These are phyloP conservation scores for Cephus cinctus DNA, from an alignment of 1,140 invertebrate genomes.

Conservation along the genomic window DNA sequence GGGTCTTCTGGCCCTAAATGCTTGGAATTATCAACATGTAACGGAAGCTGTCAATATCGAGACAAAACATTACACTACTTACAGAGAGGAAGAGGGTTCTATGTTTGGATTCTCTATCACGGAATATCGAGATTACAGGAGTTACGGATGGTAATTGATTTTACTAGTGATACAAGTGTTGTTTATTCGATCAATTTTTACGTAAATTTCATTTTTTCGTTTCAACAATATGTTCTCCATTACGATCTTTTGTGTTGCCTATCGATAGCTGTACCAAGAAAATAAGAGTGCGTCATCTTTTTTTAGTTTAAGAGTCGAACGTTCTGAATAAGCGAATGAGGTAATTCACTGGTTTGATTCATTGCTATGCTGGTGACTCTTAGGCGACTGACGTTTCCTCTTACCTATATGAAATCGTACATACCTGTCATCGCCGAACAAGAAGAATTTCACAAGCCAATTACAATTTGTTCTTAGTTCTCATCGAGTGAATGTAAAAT, in stretches of 20 bases:
- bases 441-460: no score
- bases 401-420: no score
- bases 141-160: slow-evolving; percentile 19
- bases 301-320: background rate
- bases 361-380: no score
- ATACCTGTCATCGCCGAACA: no score
- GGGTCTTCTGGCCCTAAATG: no score
- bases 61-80: slow-evolving; percentile 20
- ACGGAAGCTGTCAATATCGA: slow-evolving; percentile 20
- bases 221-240: background rate
- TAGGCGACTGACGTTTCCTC: no score
- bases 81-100: slow-evolving; percentile 8
- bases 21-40: no score
- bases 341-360: no score
- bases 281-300: no score
- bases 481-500: background rate
- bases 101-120: slow-evolving; percentile 26
- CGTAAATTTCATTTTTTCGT: background rate
- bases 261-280: background rate
- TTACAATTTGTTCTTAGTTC: background rate
- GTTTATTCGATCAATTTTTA: background rate
- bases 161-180: background rate
- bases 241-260: background rate
- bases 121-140: slow-evolving; percentile 20
- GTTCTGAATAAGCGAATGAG: background rate